Evolutionary conservation across 2,113 vertebrate species (phyloP), one percentile per base, ranked within the genome.

Genomic region (human): DNA sequence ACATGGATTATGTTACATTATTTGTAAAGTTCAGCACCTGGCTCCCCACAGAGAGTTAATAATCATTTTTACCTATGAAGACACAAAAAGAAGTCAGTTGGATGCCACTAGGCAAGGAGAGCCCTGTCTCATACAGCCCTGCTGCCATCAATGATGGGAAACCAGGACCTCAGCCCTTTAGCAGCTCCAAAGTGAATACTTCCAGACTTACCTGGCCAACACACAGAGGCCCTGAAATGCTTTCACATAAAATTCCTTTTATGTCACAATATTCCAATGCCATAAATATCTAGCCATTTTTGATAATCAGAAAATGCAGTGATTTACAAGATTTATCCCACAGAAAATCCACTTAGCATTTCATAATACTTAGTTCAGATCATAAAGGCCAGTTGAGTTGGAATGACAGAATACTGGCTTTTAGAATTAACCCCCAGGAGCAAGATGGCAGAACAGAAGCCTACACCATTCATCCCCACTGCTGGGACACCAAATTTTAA

Each of bases 331-430:
- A 48, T 55, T 89, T 79, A 91, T 55, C 48, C 35, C 88, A 86
- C 10, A 93, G 92, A 92, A 96, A 92, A 96, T 73, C 45, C 35
- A 83, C 68, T 78, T 89, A 68, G 13, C 32, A 20, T 96, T 93
- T 66, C 72, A 48, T 61, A 82, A 81, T 40, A n/a, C 30, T 78
- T 40, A 82, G 82, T 23, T 93, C 27, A 76, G 72, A 82, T 84
- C 76, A 81, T 2, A 70, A 89, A 91, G 86, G 14, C 76, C 38
- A 59, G 50, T 1, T 64, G 64, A 83, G 57, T 10, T 68, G 38
- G n/a, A 76, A 66, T 17, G 35, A 55, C 25, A 94, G 45, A 78
- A 92, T 35, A 16, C 0, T 75, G 92, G 25, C 92, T 85, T 93
- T 93, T 68, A 81, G 78, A 91, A 91, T 89, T 93, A 90, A 95